Base-by-base conservation (phyloP, 2,888 invertebrate species). In the Ecliptopera silaceata region DNA sequence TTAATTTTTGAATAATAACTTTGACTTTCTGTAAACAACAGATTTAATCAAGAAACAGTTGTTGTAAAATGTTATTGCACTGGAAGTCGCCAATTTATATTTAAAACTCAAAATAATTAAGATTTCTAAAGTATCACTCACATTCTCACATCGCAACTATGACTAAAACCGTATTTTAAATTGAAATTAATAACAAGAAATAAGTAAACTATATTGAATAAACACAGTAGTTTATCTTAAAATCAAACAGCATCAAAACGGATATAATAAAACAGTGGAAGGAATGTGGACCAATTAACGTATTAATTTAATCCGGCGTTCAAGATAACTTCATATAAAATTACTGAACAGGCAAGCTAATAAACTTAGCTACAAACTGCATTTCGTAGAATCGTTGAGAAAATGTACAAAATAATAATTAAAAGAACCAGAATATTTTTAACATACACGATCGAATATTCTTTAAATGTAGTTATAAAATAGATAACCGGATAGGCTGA, bases 251-350 rank as follows among this genome's bases (percentile, higher is more conserved):
- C 53, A 59, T 62, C 54, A 52, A 22, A 57, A 52, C 61, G 64
- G 61, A 64, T 51, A 55, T 56, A 59, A 49, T 60, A 60, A 57
- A 48, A 36, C 38, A 22, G 52, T 60, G 15, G 29, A 56, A 46
- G 65, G 76, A 77, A 77, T 76, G 75, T 63, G 53, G 70, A 64
- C 62, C 64, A 67, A 74, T 75, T 70, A 66, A 55, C 56, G 64
- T 59, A 61, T 60, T 18, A 41, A 66, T 66, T 60, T 18, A 41
- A 66, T 66, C 61, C 59, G 56, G 59, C 47, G 50, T 46, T 60
- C 48, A 48, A 59, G 60, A 56, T 59, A 57, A 65, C 52, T 56
- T 55, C 58, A 59, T 49, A 45, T 22, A 26, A 22, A 34, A 15
- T 34, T 20, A 34, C 6, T 22, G 26, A 32, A 31, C 18, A 43